Evolutionary conservation across 2,113 vertebrate genomes (phyloP).

Genomic region (Percina caprodes): DNA sequence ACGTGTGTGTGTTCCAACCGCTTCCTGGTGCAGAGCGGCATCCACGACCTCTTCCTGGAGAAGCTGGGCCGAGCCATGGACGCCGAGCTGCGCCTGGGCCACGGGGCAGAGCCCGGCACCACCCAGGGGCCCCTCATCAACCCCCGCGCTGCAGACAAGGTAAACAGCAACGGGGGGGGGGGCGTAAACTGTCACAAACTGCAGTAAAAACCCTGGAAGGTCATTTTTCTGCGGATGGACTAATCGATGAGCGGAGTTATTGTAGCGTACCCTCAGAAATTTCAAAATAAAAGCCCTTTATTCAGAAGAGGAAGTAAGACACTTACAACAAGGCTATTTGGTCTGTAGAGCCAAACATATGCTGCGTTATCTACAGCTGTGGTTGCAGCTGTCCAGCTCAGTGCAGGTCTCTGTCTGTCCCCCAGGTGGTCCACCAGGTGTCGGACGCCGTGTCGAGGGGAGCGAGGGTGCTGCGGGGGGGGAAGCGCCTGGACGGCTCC

Average conservation of each 20-base stretch:
- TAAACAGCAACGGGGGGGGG: conserved; percentile 58
- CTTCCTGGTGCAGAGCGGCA: conserved; percentile 92
- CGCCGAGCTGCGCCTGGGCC: conserved; percentile 86
- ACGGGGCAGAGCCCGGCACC: conserved; percentile 89
- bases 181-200: too few species aligned
- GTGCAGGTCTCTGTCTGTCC: neutral
- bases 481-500: conserved; percentile 89
- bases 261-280: too few species aligned
- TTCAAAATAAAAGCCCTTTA: too few species aligned
- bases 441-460: conserved; percentile 90
- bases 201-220: too few species aligned
- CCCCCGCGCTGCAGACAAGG: conserved; percentile 92
- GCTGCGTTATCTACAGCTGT: too few species aligned
- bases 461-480: conserved; percentile 89
- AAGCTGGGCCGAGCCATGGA: conserved; percentile 89
- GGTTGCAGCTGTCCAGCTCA: too few species aligned
- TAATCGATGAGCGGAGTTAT: too few species aligned
- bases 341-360: too few species aligned
- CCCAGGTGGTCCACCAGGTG: conserved; percentile 91
- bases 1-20: conserved; percentile 96
- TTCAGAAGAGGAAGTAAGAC: too few species aligned
- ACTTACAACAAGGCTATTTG: too few species aligned
- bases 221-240: too few species aligned
- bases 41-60: conserved; percentile 91
- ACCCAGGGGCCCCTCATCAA: conserved; percentile 98